Conservation (phyloP, 2,113 vertebrate species). For the Gracilinanus agilis region DNA sequence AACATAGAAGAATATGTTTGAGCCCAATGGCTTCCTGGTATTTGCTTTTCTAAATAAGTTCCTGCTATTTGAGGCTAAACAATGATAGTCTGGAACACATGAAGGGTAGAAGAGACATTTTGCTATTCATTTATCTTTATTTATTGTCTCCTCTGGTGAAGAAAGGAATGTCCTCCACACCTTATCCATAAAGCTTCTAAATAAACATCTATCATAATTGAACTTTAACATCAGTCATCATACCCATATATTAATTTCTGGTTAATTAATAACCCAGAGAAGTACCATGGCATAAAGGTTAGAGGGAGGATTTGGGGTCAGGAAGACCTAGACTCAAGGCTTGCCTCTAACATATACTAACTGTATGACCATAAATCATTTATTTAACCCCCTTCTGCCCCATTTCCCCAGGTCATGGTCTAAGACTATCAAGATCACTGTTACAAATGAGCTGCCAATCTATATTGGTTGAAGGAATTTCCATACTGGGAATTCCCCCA, state of each 20-base stretch:
- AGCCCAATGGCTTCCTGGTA: not conserved
- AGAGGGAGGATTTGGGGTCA: not conserved
- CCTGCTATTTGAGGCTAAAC: not conserved
- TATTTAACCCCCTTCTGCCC: not conserved
- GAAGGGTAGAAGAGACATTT: not conserved
- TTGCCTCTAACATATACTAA: not conserved
- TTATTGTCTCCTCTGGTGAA: not conserved
- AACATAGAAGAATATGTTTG: constrained; percentile 15
- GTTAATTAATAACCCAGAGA: not conserved
- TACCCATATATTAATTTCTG: not conserved
- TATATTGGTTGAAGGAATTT: not conserved
- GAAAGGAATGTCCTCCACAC: not conserved
- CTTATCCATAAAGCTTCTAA: not conserved
- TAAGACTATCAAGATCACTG: not conserved
- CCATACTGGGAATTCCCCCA: not conserved
- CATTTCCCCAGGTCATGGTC: not conserved
- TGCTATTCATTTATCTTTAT: not conserved
- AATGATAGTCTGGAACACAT: not conserved
- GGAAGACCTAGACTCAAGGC: not conserved
- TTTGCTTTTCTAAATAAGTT: not conserved
- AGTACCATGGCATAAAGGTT: not conserved
- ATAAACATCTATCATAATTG: not conserved
- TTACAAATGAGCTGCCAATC: not conserved
- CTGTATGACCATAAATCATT: not conserved
- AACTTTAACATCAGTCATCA: not conserved